Evolutionary conservation across 2,888 invertebrate genomes (phyloP), one percentile per base, ranked within the genome.

Genomic region (Nemotelus pantherinus): DNA sequence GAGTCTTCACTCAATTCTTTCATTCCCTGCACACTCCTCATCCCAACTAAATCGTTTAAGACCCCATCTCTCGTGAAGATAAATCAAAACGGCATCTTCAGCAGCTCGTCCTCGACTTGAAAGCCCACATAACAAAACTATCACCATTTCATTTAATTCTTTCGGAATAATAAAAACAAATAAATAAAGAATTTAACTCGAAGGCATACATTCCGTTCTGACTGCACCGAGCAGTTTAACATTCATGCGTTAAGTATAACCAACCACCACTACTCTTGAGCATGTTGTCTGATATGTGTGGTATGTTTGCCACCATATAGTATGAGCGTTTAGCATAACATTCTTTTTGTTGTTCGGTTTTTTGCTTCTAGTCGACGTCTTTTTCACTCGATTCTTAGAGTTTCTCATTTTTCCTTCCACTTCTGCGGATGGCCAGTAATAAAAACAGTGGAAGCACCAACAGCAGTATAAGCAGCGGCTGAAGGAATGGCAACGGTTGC

Each of bases 281-380:
- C 68, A 50, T 68, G 68, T 68, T 68, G 50, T 5, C 68, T 68
- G 68, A 68, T 68, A 68, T 44, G 48, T 39, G 10, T 10, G 68
- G 68, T 50, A 68, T 68, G 68, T 48, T 68, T 68, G 68, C 68
- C 68, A 68, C 68, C 68, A 68, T 68, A 68, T 25, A 25, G 25
- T 25, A 25, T 25, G 25, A 68, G 53, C 53, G 68, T 39, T 68
- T 68, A 68, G 53, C 68, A 68, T 68, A 68, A 9, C 25, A 68
- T 68, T 68, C 68, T 41, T 68, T 48, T 41, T 68, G 68, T 63
- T 63, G 39, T 63, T 63, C 25, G 41, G 7, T 25, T 25, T 25
- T 25, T 25, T 25, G 25, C 25, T 25, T 25, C 25, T 25, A 25
- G 25, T 25, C 25, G 25, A 25, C 25, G 25, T 25, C 25, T 25